phyloP scores from a whole-genome alignment of 2,888 invertebrate species.

The Drosophila picticornis region DNA sequence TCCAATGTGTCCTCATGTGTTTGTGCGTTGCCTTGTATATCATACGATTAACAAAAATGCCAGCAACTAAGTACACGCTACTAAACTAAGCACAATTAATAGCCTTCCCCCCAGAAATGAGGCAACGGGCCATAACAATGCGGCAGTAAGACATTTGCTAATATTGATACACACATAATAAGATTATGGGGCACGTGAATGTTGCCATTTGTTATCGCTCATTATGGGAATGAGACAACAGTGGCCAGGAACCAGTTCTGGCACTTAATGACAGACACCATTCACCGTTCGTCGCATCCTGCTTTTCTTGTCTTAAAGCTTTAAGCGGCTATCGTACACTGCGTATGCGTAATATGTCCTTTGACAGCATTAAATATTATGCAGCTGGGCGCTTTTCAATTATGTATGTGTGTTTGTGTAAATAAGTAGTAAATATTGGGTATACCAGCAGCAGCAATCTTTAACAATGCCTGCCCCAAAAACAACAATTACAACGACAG shows the following conservation, averaged over 20 bases:
- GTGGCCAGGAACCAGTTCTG: constrained; percentile 11
- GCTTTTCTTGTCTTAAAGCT: constrained; percentile 30
- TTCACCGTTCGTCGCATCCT: not conserved
- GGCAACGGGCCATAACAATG: constrained; percentile 58
- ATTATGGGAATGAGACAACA: constrained; percentile 45
- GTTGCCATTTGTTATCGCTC: constrained; percentile 71
- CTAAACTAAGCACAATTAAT: constrained; percentile 79
- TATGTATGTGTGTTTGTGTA: constrained; percentile 1
- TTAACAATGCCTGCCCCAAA: constrained; percentile 13
- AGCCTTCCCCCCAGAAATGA: constrained; percentile 35
- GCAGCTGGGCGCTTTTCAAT: constrained; percentile 36
- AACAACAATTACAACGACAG: constrained; percentile 9
- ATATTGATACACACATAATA: constrained; percentile 72
- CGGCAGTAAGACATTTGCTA: constrained; percentile 54
- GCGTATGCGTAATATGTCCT: constrained; percentile 54
- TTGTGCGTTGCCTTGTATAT: constrained; percentile 50
- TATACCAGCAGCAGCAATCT: constrained; percentile 42
- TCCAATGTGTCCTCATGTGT: constrained; percentile 19
- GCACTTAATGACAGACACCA: constrained; percentile 62
- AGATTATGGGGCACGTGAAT: constrained; percentile 75
- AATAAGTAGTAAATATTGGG: constrained; percentile 21
- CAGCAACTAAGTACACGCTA: constrained; percentile 71
- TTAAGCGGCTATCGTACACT: constrained; percentile 32
- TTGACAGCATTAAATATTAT: constrained; percentile 48
- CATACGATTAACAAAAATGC: constrained; percentile 77